Base-by-base conservation (phyloP, 1,140 invertebrate species). In the Chymomyza costata region DNA sequence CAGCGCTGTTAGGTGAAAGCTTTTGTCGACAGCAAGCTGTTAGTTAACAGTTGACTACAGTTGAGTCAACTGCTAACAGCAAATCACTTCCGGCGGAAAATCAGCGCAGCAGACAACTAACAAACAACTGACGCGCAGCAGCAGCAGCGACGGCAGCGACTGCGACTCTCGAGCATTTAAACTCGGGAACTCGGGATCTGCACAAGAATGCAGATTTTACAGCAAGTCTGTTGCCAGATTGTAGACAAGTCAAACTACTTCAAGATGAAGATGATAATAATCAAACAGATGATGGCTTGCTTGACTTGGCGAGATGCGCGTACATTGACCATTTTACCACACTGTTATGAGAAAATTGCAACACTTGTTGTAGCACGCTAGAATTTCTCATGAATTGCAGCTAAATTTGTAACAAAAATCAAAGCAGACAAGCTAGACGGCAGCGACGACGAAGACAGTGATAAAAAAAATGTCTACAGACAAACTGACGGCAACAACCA, bases 121-220 rank as follows among this genome's bases (percentile, higher is more conserved):
- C 37, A 39, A 61, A 44, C 45, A 53, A 65, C 73, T 78, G 66
- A 71, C 62, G 71, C 73, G 71, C 71, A 80, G 57, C 21, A 53
- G 11, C 35, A 35, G 65, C 41, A 54, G 40, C 17, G 11, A 10
- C 6, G 32, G 32, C 32, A 14, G 32, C 25, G 43, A 28, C 16
- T 38, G 34, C 48, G 37, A 25, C 25, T n/a, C n/a, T n/a, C 5
- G 10, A 28, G 25, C 25, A 28, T 28, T 28, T 15, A 13, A 47
- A 13, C 3, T 30, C 10, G 17, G 13, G 11, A 46, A 31, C 28
- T 43, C 35, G 39, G 17, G 38, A 16, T 34, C 35, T 31, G 47
- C 47, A 40, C 63, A 71, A 59, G 73, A 78, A 78, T 78, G 71
- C 66, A 64, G 71, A 78, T 78, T 69, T 69, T 70, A 78, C 68